A percentile compares a stretch with the other conserved stretches of the same genome.
These are phyloP conservation scores for Imbricaverruca yamaguchii DNA, from an alignment of 2,888 invertebrate species.

Conservation along the genomic window DNA sequence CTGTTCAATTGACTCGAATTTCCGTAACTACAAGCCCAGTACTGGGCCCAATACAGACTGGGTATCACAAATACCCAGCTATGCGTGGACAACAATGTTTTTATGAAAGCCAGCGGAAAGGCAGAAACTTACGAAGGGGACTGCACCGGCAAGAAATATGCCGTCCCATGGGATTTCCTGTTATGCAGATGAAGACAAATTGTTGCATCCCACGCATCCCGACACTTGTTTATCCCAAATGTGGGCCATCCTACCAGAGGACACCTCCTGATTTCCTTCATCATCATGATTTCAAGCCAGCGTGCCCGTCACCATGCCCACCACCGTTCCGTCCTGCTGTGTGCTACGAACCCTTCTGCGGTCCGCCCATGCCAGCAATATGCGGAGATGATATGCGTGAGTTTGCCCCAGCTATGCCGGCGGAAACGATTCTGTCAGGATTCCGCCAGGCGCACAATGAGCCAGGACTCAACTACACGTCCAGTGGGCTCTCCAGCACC, in stretches of 20 bases:
- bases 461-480: background rate
- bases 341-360: background rate
- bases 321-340: background rate
- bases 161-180: slow-evolving; percentile 1
- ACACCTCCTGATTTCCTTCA: background rate
- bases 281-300: slow-evolving; percentile 4
- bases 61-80: too few species aligned
- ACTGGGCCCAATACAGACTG: too few species aligned
- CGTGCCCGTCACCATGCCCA: background rate
- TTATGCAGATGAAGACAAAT: background rate
- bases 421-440: background rate
- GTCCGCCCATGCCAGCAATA: background rate
- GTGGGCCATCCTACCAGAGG: background rate
- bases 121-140: background rate
- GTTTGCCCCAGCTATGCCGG: background rate
- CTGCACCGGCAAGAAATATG: background rate
- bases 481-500: background rate
- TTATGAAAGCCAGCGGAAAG: background rate
- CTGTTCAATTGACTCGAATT: too few species aligned
- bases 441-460: slow-evolving; percentile 1
- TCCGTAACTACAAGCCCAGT: too few species aligned
- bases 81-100: background rate
- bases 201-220: background rate
- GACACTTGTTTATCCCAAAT: background rate
- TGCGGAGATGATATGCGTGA: background rate